phyloP scores from a whole-genome alignment of 2,797 vertebrate species.

The Danio tinwini region DNA sequence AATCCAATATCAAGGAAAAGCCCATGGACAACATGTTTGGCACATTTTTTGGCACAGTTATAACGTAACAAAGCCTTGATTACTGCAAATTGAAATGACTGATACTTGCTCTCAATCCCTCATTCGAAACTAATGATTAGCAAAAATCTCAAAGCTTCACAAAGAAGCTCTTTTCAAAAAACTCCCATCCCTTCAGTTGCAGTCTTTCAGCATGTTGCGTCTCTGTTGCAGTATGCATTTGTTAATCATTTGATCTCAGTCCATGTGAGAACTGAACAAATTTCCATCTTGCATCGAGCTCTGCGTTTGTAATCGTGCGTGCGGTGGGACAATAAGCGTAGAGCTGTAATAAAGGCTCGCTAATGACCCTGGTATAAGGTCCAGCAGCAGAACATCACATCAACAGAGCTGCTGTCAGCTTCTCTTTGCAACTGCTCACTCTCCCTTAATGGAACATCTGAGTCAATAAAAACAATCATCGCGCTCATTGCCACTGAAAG shows the following conservation, averaged over 20 bases:
- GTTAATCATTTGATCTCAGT: constrained; percentile 20
- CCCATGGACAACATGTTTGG: too few species aligned
- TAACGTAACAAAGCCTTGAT: too few species aligned
- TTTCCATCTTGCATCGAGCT: constrained; percentile 55
- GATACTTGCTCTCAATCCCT: too few species aligned
- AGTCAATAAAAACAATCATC: constrained; percentile 84
- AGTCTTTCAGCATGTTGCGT: background rate
- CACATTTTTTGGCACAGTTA: too few species aligned
- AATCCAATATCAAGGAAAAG: too few species aligned
- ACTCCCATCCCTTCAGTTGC: background rate
- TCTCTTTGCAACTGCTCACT: constrained; percentile 75
- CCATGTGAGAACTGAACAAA: constrained; percentile 6
- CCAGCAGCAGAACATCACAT: constrained; percentile 73
- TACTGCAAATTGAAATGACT: too few species aligned
- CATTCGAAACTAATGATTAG: too few species aligned
- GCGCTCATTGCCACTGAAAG: constrained; percentile 75
- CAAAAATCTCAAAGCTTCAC: too few species aligned
- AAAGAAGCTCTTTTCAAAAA: too few species aligned
- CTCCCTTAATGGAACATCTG: constrained; percentile 79
- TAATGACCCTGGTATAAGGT: constrained; percentile 77
- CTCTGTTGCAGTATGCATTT: background rate
- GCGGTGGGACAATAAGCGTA: constrained; percentile 64
- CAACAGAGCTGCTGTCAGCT: constrained; percentile 74
- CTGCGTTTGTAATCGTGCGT: constrained; percentile 66
- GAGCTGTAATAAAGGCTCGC: constrained; percentile 65